Conservation (phyloP, 2,888 invertebrate genomes). For the Gortyna flavago region DNA sequence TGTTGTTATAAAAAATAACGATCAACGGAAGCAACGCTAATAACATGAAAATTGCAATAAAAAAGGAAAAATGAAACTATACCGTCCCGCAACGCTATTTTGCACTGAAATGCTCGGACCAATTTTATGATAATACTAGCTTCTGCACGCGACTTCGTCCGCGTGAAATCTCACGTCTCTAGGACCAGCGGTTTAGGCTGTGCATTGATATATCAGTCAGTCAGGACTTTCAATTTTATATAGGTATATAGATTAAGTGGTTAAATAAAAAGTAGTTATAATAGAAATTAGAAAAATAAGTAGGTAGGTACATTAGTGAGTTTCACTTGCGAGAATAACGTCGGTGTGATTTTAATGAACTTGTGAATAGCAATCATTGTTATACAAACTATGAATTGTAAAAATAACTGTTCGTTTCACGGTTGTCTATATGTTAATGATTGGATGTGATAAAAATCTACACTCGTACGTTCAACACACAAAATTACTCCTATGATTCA, state of each 20-base stretch:
- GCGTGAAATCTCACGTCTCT: too few relatives aligned
- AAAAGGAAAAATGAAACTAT: conserved; percentile 17
- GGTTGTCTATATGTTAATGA: conserved; percentile 56
- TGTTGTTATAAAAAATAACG: conserved; percentile 34
- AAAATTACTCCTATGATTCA: conserved; percentile 52
- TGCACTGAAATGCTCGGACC: conserved; percentile 5
- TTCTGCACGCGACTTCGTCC: too few relatives aligned
- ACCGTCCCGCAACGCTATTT: conserved; percentile 12
- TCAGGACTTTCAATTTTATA: too few relatives aligned
- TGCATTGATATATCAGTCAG: too few relatives aligned
- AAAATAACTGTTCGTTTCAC: conserved; percentile 60
- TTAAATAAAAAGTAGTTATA: conserved; percentile 28
- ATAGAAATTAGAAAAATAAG: conserved; percentile 34
- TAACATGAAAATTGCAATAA: conserved; percentile 49
- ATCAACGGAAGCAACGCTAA: conserved; percentile 46
- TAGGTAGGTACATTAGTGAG: conserved; percentile 24
- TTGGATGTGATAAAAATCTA: conserved; percentile 53
- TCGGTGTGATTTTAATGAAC: conserved; percentile 33
- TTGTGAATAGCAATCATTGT: conserved; percentile 45
- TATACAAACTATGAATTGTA: conserved; percentile 36
- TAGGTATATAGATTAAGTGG: too few relatives aligned
- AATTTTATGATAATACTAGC: conserved; percentile 20
- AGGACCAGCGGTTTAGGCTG: too few relatives aligned
- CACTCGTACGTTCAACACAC: conserved; percentile 24
- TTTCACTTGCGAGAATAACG: conserved; percentile 41